Percentiles rank a stretch among this genome's conserved stretches.
Conservation (phyloP, 2,888 invertebrate genomes). For the Baccha elongata region DNA sequence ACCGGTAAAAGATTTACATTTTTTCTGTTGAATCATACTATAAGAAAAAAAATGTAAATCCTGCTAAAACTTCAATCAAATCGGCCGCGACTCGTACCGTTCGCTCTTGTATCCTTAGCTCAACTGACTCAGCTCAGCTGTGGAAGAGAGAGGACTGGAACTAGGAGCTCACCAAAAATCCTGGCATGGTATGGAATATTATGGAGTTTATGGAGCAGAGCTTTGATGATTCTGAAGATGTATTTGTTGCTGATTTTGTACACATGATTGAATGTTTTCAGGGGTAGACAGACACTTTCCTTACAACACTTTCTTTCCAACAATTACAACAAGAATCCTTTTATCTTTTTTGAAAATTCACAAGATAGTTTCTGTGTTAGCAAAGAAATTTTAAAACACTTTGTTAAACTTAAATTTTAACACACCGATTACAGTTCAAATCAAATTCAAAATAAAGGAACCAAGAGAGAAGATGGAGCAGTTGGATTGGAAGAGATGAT, state of each 20-base stretch:
- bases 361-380: too few species aligned
- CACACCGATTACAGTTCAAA: too few species aligned
- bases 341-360: neutral
- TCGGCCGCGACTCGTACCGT: constrained; percentile 75
- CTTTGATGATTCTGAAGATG: constrained; percentile 51
- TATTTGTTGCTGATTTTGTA: constrained; percentile 57
- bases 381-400: too few species aligned
- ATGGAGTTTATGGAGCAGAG: constrained; percentile 33
- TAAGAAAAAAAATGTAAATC: constrained; percentile 35
- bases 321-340: neutral
- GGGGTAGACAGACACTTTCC: too few species aligned
- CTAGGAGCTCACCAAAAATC: constrained; percentile 72
- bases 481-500: neutral
- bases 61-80: constrained; percentile 59
- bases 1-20: constrained; percentile 10
- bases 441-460: too few species aligned
- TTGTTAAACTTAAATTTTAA: too few species aligned
- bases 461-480: too few species aligned
- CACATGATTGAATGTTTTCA: constrained; percentile 66
- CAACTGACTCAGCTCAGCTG: constrained; percentile 79
- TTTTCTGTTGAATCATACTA: constrained; percentile 2
- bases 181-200: constrained; percentile 57
- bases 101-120: constrained; percentile 81
- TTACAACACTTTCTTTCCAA: too few species aligned
- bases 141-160: constrained; percentile 65